Evolutionary conservation across 2,797 vertebrate species (phyloP).

Genomic region (Podarcis siculus): DNA sequence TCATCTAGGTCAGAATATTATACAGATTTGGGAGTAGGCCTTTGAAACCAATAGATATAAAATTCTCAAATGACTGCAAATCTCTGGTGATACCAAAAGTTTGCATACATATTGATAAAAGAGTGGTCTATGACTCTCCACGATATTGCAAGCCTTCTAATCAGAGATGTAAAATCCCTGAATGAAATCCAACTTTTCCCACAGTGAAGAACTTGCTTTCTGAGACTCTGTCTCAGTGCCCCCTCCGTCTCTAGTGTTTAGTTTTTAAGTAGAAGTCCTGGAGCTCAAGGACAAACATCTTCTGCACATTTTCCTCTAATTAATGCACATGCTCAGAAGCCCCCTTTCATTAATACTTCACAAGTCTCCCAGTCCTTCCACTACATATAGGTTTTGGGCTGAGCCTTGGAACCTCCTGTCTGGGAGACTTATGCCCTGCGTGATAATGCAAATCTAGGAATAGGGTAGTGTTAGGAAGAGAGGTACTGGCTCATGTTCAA

Average conservation of each 20-base stretch:
- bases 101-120: background rate
- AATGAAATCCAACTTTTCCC: background rate
- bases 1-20: background rate
- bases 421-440: background rate
- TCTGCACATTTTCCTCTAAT: background rate
- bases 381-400: background rate
- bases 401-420: background rate
- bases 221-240: no score
- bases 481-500: background rate
- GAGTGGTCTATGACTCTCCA: background rate
- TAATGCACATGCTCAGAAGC: background rate
- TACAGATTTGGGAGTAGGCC: background rate
- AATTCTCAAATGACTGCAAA: background rate
- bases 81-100: background rate
- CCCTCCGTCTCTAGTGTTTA: background rate
- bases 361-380: background rate
- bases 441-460: background rate
- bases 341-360: background rate
- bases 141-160: background rate
- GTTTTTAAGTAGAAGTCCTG: background rate
- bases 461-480: background rate
- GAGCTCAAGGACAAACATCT: background rate
- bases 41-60: background rate
- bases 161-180: background rate
- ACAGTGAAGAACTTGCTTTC: no score